Base-by-base conservation (phyloP, 53 echinoderm and acorn worm species). In the Hippasteria phrygiana region DNA sequence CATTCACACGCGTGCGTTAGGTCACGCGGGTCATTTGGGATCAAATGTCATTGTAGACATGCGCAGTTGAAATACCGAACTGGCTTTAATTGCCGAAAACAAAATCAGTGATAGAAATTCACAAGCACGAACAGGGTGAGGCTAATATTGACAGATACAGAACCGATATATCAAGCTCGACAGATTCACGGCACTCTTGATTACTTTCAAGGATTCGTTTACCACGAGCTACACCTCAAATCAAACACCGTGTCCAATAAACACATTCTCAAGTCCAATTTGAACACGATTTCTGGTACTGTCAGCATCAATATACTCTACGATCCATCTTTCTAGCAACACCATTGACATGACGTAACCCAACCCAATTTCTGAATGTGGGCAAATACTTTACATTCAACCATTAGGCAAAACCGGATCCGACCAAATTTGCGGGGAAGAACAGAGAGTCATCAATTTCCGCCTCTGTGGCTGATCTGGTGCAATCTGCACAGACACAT, bases 361-460 rank as follows among this genome's bases (percentile, higher is more conserved):
- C 34, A 59, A 78, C 78, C 53, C 34, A 53, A 34, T 76, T 76
- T 43, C 33, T 18, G 45, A 22, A 38, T 38, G 56, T 55, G 28
- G n/a, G 78, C 22, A 12, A 59, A 55, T 35, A 55, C 8, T 22
- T 56, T 38, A n/a, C 20, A 13, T 26, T 55, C 41, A 5, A 59
- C 56, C 56, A 55, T 56, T 78, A 78, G 1, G 7, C 28, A 59
- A 28, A 78, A 78, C 55, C 7, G 78, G 39, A 78, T 40, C 35
- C 39, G 12, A 26, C 12, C 37, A 78, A 78, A 56, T 55, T 75
- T 46, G 75, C 77, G 14, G 77, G 78, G 2, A 16, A 3, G 37
- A 78, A 78, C 18, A 54, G 40, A 78, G 38, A 56, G 78, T 78
- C 78, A 55, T 55, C 32, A 18, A 37, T 78, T 22, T 55, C 76